phyloP scores from a whole-genome alignment of 2,113 vertebrate genomes.

The Psilopogon haemacephalus region DNA sequence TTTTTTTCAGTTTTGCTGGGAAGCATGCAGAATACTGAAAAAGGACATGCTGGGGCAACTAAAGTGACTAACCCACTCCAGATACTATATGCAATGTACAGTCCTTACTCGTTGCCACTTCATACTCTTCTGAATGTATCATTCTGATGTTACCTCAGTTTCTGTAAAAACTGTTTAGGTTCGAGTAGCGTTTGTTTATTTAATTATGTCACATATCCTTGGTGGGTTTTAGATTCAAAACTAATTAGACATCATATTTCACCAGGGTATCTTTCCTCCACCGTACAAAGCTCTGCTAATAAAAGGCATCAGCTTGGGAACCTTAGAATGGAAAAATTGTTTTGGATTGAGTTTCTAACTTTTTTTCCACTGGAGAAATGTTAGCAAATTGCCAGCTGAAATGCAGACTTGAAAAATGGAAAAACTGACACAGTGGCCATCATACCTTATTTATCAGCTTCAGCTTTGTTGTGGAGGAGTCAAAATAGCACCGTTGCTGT shows the following conservation, averaged over 20 bases:
- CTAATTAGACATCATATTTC: slow-evolving; percentile 57
- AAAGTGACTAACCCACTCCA: not conserved
- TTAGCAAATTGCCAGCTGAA: not conserved
- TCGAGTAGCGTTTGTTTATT: slow-evolving; percentile 27
- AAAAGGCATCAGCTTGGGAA: not conserved
- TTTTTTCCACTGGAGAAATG: slow-evolving; percentile 30
- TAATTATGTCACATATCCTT: slow-evolving; percentile 47
- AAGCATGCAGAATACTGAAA: not conserved
- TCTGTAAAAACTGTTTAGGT: slow-evolving; percentile 30
- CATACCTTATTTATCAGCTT: not conserved
- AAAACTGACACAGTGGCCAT: not conserved
- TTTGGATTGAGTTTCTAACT: not conserved
- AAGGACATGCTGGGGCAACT: not conserved
- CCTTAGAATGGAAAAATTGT: not conserved
- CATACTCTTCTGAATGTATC: not conserved
- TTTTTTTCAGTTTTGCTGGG: not conserved
- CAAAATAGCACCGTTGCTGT: not conserved
- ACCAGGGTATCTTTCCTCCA: slow-evolving; percentile 5
- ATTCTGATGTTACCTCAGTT: not conserved
- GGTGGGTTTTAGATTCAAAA: slow-evolving; percentile 40
- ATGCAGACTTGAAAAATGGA: not conserved
- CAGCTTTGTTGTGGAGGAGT: not conserved
- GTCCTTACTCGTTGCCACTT: not conserved
- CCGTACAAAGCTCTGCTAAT: slow-evolving; percentile 7
- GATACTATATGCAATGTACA: not conserved